These are phyloP conservation scores for Patella vulgata DNA, from an alignment of 1,140 invertebrate species.

Conservation along the genomic window DNA sequence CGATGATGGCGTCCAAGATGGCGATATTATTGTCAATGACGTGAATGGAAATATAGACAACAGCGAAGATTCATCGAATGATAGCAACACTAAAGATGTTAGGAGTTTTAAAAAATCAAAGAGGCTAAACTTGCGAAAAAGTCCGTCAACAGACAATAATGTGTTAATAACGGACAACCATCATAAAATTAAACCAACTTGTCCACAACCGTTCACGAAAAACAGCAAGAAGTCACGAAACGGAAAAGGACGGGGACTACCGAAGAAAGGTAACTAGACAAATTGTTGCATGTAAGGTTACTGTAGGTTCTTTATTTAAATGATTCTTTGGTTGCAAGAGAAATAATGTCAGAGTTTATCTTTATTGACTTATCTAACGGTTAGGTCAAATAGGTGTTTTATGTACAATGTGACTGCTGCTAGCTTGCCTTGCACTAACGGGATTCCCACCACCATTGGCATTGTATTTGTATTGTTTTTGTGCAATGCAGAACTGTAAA, in stretches of 20 bases:
- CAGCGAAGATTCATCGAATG: not conserved
- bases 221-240: slow-evolving; percentile 53
- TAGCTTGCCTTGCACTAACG: not conserved
- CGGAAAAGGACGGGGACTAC: slow-evolving; percentile 49
- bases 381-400: not conserved
- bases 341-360: not conserved
- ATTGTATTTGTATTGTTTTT: no score
- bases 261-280: slow-evolving; percentile 48
- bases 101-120: no score
- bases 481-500: no score
- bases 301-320: not conserved
- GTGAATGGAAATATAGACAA: not conserved
- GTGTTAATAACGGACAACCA: not conserved
- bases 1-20: not conserved
- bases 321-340: not conserved
- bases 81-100: not conserved
- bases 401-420: not conserved
- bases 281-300: not conserved
- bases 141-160: not conserved
- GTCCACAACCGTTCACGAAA: slow-evolving; percentile 35
- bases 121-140: no score
- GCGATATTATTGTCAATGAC: not conserved
- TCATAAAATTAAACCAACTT: slow-evolving; percentile 9
- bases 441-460: not conserved
- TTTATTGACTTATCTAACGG: no score